These are phyloP conservation scores for Leucophenga varia DNA, from an alignment of 1,140 invertebrate species.

Conservation along the genomic window DNA sequence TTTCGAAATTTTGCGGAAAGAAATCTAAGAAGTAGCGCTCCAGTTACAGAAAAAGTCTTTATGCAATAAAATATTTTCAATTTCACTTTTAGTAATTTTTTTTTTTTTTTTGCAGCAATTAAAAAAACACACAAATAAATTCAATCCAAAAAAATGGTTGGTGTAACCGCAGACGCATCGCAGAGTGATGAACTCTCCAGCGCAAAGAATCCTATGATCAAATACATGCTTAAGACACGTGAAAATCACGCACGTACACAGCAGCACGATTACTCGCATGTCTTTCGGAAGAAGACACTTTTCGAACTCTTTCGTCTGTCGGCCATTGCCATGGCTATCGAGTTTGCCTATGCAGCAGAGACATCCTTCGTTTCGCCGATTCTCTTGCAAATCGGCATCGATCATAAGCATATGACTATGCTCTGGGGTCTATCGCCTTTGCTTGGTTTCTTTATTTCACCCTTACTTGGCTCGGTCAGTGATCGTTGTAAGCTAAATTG, in stretches of 20 bases:
- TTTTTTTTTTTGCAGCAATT: too few species aligned
- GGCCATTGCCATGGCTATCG: conserved; percentile 82
- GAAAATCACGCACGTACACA: conserved; percentile 47
- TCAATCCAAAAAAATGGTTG: conserved; percentile 34
- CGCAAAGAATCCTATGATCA: conserved; percentile 47
- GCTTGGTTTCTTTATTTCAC: conserved; percentile 78
- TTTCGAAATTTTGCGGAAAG: too few species aligned
- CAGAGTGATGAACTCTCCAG: conserved; percentile 34
- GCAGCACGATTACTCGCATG: conserved; percentile 57
- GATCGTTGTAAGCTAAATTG: conserved; percentile 70
- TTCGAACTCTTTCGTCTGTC: conserved; percentile 73
- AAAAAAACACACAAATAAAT: too few species aligned
- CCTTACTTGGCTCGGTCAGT: conserved; percentile 77
- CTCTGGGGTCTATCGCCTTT: conserved; percentile 80
- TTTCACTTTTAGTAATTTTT: not conserved
- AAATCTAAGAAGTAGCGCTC: too few species aligned
- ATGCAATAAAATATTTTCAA: too few species aligned
- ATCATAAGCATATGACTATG: conserved; percentile 72
- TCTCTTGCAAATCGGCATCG: conserved; percentile 75
- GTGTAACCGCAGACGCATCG: conserved; percentile 27
- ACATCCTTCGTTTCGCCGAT: conserved; percentile 86
- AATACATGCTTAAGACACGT: conserved; percentile 47
- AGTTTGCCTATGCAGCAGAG: conserved; percentile 85
- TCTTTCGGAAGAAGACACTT: conserved; percentile 65
- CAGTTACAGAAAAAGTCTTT: too few species aligned